These are phyloP conservation scores for Poeciliopsis retropinna DNA, from an alignment of 2,113 vertebrate species.

Conservation along the genomic window DNA sequence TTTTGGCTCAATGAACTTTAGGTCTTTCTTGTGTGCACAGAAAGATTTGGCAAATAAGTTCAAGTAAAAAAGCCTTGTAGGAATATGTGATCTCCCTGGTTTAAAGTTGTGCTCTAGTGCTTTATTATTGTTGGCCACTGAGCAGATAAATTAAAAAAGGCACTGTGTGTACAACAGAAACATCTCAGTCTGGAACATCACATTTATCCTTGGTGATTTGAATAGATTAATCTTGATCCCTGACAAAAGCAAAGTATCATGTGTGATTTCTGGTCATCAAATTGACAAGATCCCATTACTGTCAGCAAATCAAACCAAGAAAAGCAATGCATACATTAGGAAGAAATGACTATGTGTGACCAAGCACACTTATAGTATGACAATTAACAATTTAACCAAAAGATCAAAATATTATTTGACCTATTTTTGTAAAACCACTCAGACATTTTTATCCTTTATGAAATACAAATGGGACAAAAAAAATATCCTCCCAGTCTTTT, in stretches of 20 bases:
- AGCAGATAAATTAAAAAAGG: conserved; percentile 40
- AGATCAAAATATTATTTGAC: background rate
- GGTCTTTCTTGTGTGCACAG: background rate
- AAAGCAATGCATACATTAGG: background rate
- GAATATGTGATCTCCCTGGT: conserved; percentile 9
- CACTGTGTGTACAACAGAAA: conserved; percentile 6
- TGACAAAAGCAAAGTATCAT: background rate
- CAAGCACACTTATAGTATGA: background rate
- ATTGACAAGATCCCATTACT: background rate
- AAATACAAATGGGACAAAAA: too few species aligned
- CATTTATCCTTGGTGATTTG: conserved; percentile 11
- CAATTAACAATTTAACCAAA: background rate
- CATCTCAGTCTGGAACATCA: conserved; percentile 16
- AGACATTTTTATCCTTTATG: background rate
- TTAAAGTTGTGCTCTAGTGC: conserved; percentile 17
- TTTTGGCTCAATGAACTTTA: too few species aligned
- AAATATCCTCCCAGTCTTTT: too few species aligned
- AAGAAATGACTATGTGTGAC: conserved; percentile 5
- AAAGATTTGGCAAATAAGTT: conserved; percentile 13
- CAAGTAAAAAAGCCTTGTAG: conserved; percentile 13
- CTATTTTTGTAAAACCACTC: background rate
- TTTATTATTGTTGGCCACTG: conserved; percentile 25
- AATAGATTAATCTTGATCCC: conserved; percentile 11
- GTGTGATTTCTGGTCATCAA: background rate
- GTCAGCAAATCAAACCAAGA: background rate